These are phyloP conservation scores for Byasa hedistus DNA, from an alignment of 2,888 invertebrate genomes.

Conservation along the genomic window DNA sequence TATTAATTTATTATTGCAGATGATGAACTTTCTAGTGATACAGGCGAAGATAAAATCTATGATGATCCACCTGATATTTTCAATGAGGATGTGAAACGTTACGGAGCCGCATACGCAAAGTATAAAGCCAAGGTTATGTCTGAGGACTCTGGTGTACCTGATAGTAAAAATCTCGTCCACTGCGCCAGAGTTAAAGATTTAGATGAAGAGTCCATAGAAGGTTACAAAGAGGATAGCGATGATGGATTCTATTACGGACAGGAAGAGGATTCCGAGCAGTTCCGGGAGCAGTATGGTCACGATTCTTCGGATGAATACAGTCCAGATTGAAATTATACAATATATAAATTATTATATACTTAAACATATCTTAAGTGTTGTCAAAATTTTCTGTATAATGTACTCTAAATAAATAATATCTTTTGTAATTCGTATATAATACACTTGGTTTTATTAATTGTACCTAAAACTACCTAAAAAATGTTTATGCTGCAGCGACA, in stretches of 20 bases:
- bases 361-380: background rate
- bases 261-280: slow-evolving; percentile 62
- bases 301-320: slow-evolving; percentile 51
- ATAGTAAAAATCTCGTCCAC: slow-evolving; percentile 50
- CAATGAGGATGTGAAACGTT: slow-evolving; percentile 78
- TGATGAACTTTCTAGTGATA: slow-evolving; percentile 72
- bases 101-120: slow-evolving; percentile 83
- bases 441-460: no score
- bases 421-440: background rate
- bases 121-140: slow-evolving; percentile 80
- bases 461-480: no score
- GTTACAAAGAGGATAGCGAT: slow-evolving; percentile 64
- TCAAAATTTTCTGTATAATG: background rate
- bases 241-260: slow-evolving; percentile 73
- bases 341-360: background rate
- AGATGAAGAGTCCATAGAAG: slow-evolving; percentile 50
- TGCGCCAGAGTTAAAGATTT: slow-evolving; percentile 45
- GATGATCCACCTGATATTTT: slow-evolving; percentile 56
- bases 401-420: background rate
- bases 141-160: slow-evolving; percentile 45
- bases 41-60: slow-evolving; percentile 68
- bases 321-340: slow-evolving; percentile 10
- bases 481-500: no score
- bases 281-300: slow-evolving; percentile 54
- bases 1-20: slow-evolving; percentile 43